Base-by-base conservation (phyloP, 2,113 vertebrate species). In the Alaudala cheleensis region DNA sequence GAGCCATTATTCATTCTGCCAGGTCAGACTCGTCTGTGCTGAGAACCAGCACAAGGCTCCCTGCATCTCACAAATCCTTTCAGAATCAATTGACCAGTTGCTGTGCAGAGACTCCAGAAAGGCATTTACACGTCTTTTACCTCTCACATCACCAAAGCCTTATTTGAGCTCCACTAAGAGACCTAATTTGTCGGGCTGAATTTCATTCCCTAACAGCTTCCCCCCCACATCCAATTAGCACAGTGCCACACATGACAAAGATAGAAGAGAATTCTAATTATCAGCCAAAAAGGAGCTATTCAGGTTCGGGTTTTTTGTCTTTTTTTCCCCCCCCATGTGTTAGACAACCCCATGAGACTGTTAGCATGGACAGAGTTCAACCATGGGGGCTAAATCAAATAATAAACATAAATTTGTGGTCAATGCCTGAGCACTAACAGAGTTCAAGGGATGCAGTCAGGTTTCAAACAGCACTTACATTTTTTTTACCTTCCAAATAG, bases 401-500 rank as follows among this genome's bases (percentile, higher is more conserved):
- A 50, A 73, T n/a, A 83, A 92, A 65, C 34, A 16, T 5, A 12
- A 19, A 39, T 53, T 61, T 79, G 61, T 34, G 74, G 26, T 28
- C 22, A 18, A 18, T 28, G 73, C 29, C 33, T 51, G 37, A 60
- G 61, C 50, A 13, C 13, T 57, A 31, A 31, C 8, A 17, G 62
- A 29, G 28, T 44, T 92, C 80, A 40, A 60, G 44, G 72, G 34
- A 29, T n/a, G 19, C 5, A 69, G 73, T 29, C 44, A 64, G 33
- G 12, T 67, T 56, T 86, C n/a, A 80, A 49, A 77, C 14, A 50
- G 66, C 67, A 93, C 54, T 72, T 78, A 39, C 22, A 61, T 72
- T 54, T 81, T 69, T 93, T 93, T 86, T 60, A n/a, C 71, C 67
- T 88, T 93, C 74, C 79, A 88, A 93, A 85, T 45, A 92, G 84